Conservation (phyloP, 2,888 invertebrate species). For the Cordilura impudica region DNA sequence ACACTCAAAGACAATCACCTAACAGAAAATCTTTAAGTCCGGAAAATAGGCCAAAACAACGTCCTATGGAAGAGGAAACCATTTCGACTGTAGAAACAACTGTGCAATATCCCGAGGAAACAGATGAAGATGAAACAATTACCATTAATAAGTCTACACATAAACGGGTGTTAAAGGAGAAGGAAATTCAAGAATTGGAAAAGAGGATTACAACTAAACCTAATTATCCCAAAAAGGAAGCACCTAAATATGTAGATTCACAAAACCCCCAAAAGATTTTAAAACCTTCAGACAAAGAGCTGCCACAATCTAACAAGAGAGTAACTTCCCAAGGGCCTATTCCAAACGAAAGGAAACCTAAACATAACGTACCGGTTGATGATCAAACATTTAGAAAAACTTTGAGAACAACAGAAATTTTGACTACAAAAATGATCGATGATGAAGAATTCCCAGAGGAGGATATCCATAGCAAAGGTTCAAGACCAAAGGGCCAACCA, state of each 20-base stretch:
- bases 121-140: neutral
- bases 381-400: slow-evolving; percentile 1
- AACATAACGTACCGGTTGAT: neutral
- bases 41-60: neutral
- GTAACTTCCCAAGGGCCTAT: slow-evolving; percentile 8
- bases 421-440: neutral
- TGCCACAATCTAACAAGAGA: neutral
- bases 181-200: neutral
- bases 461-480: neutral
- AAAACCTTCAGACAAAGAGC: slow-evolving; percentile 5
- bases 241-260: neutral
- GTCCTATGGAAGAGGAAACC: neutral
- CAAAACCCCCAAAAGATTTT: neutral
- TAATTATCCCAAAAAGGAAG: neutral
- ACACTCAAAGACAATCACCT: neutral
- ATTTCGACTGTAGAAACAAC: neutral
- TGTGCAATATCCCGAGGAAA: neutral
- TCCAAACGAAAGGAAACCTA: slow-evolving; percentile 1
- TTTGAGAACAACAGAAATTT: neutral
- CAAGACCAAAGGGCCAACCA: neutral
- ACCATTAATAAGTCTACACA: neutral
- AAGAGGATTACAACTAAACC: neutral
- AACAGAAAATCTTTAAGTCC: neutral
- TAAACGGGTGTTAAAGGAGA: neutral
- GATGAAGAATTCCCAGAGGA: neutral